Evolutionary conservation across 1,140 invertebrate species (phyloP).

Genomic region (Chlorops oryzae): DNA sequence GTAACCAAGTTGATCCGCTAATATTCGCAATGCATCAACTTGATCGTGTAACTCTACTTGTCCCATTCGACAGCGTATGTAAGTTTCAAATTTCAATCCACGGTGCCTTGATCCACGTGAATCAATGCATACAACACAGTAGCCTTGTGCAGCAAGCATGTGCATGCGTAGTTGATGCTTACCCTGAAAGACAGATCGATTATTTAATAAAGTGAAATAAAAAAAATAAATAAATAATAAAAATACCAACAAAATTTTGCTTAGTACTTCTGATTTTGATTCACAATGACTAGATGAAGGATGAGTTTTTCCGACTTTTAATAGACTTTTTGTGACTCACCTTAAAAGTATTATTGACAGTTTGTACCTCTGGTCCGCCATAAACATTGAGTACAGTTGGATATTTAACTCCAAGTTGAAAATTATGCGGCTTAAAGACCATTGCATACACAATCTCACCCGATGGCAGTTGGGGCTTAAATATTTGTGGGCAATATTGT

Average conservation of each 20-base stretch:
- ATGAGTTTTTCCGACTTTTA: not conserved
- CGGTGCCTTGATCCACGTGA: conserved; percentile 87
- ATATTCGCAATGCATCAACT: conserved; percentile 85
- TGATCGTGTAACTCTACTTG: conserved; percentile 94
- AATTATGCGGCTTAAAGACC: conserved; percentile 84
- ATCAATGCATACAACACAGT: conserved; percentile 92
- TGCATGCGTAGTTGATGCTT: conserved; percentile 87
- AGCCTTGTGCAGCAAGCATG: conserved; percentile 92
- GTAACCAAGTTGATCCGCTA: conserved; percentile 76
- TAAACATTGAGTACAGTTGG: conserved; percentile 96
- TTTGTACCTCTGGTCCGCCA: conserved; percentile 94
- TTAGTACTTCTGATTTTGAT: too few relatives aligned
- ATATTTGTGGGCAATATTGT: conserved; percentile 66
- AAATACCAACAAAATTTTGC: too few relatives aligned
- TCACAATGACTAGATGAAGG: not conserved
- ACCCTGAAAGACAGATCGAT: conserved; percentile 54
- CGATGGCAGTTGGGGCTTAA: conserved; percentile 62
- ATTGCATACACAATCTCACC: conserved; percentile 81
- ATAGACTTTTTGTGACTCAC: conserved; percentile 47
- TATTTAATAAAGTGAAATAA: not conserved
- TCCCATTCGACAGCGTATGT: conserved; percentile 84
- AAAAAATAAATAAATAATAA: not conserved
- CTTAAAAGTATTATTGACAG: conserved; percentile 94
- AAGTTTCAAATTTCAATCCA: conserved; percentile 85
- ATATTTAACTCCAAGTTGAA: conserved; percentile 70